phyloP scores from a whole-genome alignment of 2,888 invertebrate species.

The Apantesis nais region DNA sequence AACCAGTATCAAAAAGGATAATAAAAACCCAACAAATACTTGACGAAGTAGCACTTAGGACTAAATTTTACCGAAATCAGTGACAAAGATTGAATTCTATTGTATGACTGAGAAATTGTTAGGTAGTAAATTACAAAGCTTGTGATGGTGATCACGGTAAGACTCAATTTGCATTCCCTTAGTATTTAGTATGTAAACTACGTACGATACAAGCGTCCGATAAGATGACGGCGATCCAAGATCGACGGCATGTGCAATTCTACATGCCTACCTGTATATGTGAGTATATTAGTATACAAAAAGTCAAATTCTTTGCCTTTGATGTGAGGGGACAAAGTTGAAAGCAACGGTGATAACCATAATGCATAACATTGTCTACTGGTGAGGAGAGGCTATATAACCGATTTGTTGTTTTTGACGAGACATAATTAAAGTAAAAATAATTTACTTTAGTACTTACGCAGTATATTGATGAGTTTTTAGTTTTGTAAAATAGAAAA shows the following conservation, averaged over 20 bases:
- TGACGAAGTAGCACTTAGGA: neutral
- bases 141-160: conserved; percentile 32
- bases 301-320: conserved; percentile 44
- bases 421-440: neutral
- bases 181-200: conserved; percentile 48
- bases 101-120: conserved; percentile 29
- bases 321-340: conserved; percentile 25
- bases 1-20: conserved; percentile 10
- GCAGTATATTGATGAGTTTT: neutral
- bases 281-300: conserved; percentile 57
- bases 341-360: neutral
- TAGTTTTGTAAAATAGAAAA: neutral
- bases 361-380: neutral
- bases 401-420: neutral
- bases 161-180: conserved; percentile 42
- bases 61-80: conserved; percentile 10
- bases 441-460: neutral
- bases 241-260: conserved; percentile 54
- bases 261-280: conserved; percentile 57
- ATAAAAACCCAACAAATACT: conserved; percentile 2
- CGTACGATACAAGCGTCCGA: conserved; percentile 54
- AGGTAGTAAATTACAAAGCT: conserved; percentile 45
- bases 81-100: conserved; percentile 31
- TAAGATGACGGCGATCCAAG: conserved; percentile 43
- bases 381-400: neutral